Conservation (phyloP, 2,113 vertebrate species). For the Ranitomeya variabilis region DNA sequence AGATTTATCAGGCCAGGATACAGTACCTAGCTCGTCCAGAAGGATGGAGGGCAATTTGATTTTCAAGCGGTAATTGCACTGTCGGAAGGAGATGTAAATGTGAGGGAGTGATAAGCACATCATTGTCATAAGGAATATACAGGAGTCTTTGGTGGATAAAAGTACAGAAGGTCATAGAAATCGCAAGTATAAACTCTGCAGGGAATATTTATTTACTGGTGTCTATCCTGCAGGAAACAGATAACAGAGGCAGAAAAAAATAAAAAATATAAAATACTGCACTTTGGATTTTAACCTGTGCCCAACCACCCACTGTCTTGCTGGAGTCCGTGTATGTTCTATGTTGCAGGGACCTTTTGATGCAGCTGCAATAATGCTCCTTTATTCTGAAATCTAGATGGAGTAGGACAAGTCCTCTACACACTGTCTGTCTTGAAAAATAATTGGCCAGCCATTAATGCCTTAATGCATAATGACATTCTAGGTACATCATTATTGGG, state of each 20-base stretch:
- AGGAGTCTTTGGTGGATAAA: neutral
- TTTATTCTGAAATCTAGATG: too few relatives aligned
- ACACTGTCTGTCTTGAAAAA: too few relatives aligned
- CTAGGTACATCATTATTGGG: too few relatives aligned
- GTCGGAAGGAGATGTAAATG: conserved; percentile 34
- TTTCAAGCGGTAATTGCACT: conserved; percentile 26
- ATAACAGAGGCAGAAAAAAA: neutral
- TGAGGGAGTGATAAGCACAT: neutral
- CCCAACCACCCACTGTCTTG: too few relatives aligned
- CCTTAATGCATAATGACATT: too few relatives aligned
- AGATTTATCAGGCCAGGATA: conserved; percentile 35
- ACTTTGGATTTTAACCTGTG: too few relatives aligned
- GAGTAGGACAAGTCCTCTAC: too few relatives aligned
- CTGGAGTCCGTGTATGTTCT: too few relatives aligned
- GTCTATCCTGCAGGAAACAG: neutral
- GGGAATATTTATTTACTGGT: neutral
- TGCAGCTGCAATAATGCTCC: too few relatives aligned
- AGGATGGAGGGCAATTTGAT: conserved; percentile 6
- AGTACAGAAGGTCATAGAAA: conserved; percentile 14
- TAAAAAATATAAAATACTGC: too few relatives aligned
- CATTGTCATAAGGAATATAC: neutral
- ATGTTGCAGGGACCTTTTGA: too few relatives aligned
- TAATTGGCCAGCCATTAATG: too few relatives aligned
- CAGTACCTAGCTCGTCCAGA: conserved; percentile 7
- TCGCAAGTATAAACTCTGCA: neutral